phyloP scores from a whole-genome alignment of 2,113 vertebrate genomes.

The Pangasianodon hypophthalmus region DNA sequence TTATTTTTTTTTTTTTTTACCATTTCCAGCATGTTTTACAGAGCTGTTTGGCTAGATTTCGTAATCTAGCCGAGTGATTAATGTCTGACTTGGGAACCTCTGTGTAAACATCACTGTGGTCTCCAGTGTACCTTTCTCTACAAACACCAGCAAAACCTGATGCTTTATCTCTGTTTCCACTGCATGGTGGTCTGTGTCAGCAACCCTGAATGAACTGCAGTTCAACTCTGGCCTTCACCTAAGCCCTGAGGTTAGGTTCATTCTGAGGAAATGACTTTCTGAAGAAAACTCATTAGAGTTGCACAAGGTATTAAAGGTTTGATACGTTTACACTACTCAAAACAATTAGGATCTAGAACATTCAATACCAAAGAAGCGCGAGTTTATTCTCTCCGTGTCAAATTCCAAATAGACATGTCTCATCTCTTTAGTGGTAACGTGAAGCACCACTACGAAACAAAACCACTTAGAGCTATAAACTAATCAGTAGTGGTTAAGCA shows the following conservation, averaged over 20 bases:
- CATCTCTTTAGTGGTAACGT: not conserved
- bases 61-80: slow-evolving; percentile 30
- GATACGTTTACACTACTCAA: not conserved
- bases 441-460: not conserved
- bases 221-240: not conserved
- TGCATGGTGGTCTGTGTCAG: not conserved
- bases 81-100: slow-evolving; percentile 33
- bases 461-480: not conserved
- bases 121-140: not conserved
- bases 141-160: slow-evolving; percentile 21
- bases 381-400: not conserved
- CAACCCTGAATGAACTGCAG: not conserved
- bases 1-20: not conserved
- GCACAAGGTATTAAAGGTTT: not conserved
- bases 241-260: not conserved
- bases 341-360: not conserved
- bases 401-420: not conserved
- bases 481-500: not conserved
- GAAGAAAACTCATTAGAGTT: not conserved
- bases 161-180: slow-evolving; percentile 14
- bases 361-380: not conserved
- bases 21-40: not conserved
- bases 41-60: slow-evolving; percentile 10
- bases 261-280: not conserved
- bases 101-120: slow-evolving; percentile 42